These are phyloP conservation scores for Salmo trutta DNA, from an alignment of 2,797 vertebrate species.

Conservation along the genomic window DNA sequence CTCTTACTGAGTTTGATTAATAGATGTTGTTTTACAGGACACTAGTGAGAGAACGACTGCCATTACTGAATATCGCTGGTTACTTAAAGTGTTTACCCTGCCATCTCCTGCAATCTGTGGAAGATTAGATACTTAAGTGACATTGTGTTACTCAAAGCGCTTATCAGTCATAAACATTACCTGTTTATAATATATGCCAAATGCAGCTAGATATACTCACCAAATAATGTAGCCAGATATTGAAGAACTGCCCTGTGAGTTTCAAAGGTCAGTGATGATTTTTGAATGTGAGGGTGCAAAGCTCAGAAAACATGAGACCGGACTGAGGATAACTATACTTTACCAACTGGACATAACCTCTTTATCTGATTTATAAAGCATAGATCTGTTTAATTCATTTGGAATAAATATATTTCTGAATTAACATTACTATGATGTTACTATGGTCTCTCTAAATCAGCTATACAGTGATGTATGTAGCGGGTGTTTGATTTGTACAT, in stretches of 20 bases:
- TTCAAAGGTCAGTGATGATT: background rate
- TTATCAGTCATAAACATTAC: conserved; percentile 1
- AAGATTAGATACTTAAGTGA: background rate
- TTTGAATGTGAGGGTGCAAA: conserved; percentile 29
- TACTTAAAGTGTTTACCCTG: background rate
- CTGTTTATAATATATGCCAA: background rate
- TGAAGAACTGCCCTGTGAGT: background rate
- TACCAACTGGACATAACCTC: background rate
- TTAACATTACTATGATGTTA: no score
- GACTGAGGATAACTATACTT: background rate
- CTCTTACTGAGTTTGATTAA: conserved; percentile 35
- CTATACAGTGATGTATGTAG: background rate
- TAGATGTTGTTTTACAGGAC: conserved; percentile 14
- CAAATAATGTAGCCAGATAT: background rate
- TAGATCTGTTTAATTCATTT: no score
- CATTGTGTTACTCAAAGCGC: background rate
- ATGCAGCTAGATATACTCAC: background rate
- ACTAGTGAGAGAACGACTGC: conserved; percentile 36
- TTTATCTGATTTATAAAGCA: background rate
- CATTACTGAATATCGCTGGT: conserved; percentile 37
- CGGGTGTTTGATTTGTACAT: background rate
- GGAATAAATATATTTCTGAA: no score
- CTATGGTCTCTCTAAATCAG: no score
- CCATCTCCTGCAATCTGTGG: background rate
- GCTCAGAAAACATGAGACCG: background rate